Evolutionary conservation across 2,113 vertebrate genomes (phyloP), one percentile per base, ranked within the genome.

Genomic region (Phalacrocorax carbo): DNA sequence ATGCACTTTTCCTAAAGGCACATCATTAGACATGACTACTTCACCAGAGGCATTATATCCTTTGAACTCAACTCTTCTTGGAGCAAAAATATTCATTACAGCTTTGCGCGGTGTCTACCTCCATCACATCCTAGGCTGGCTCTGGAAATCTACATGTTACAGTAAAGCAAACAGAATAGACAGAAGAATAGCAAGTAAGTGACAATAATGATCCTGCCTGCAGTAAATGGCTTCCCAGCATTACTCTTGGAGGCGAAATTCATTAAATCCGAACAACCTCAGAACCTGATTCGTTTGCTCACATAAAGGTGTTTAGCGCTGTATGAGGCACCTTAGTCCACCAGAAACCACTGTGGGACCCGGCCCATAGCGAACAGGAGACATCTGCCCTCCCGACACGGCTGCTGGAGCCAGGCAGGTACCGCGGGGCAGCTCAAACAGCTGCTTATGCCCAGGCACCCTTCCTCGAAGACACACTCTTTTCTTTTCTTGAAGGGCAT

Each of bases 361-460:
- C 0, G 1, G 66, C 23, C 23, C 36, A 5, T 0, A 7, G 23
- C 29, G 26, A 23, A 5, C 30, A 71, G 44, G 51, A 48, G 54
- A 38, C 25, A 19, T 7, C 17, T 77, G 60, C 49, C 61, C 57
- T 52, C 5, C 32, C 22, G 61, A 25, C 77, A 10, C 1, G 0
- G 51, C 54, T 4, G 22, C 20, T 15, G 54, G 69, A 49, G 54
- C 30, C 14, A 7, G 44, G 60, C 27, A 11, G 32, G 29, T 14
- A 19, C 65, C 14, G 5, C 25, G 20, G 36, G 38, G 48, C 40
- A 60, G 19, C 91, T 85, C 85, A 36, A 13, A 46, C 5, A 10
- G n/a, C 23, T 4, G 27, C 29, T 34, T 2, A 3, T 4, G 15
- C 2, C 29, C 48, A 11, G 15, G 26, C 51, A 21, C 29, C 36